Conservation (phyloP, 2,797 vertebrate species). For the Trachurus trachurus region DNA sequence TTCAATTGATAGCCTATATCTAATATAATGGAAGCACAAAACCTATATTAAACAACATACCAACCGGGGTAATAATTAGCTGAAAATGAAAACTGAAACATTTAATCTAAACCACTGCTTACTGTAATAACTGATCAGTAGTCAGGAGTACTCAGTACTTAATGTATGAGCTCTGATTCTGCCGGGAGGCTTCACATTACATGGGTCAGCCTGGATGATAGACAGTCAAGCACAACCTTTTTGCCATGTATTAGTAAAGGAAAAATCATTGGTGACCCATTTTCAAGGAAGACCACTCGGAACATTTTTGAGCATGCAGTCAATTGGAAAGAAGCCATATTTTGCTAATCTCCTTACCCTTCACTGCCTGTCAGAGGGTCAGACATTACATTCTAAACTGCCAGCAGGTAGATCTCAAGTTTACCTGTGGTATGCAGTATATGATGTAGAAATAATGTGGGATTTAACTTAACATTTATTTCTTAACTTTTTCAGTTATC, state of each 20-base stretch:
- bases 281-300: constrained; percentile 3
- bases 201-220: constrained; percentile 4
- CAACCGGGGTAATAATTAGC: background rate
- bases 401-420: background rate
- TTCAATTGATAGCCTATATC: background rate
- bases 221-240: constrained; percentile 7
- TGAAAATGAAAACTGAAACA: background rate
- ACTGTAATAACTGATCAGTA: background rate
- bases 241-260: background rate
- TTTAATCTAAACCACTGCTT: background rate
- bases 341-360: background rate
- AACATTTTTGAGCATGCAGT: constrained; percentile 28
- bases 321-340: background rate
- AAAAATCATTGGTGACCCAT: constrained; percentile 20
- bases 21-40: background rate
- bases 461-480: too few relatives aligned
- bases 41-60: background rate
- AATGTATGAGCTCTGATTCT: constrained; percentile 4
- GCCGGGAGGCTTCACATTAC: background rate
- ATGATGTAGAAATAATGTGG: too few relatives aligned
- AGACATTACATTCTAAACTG: constrained; percentile 5
- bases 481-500: background rate
- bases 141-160: background rate
- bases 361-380: constrained; percentile 14
- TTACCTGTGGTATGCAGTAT: background rate